Conservation (phyloP, 2,797 vertebrate genomes). For the Momotus momota region DNA sequence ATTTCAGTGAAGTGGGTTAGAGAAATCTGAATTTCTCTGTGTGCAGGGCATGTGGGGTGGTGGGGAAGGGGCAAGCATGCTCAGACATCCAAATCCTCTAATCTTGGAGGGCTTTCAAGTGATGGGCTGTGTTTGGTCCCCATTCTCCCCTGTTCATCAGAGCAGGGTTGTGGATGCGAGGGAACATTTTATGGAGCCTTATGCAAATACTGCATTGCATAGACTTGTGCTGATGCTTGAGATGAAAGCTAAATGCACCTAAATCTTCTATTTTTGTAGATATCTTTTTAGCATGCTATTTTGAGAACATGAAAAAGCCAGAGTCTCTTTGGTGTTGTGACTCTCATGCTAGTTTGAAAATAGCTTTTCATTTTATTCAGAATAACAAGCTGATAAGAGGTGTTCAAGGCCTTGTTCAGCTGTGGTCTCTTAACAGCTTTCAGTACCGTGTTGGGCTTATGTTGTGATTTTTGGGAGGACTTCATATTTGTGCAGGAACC, state of each 20-base stretch:
- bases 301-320: constrained; percentile 33
- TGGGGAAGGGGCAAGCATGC: background rate
- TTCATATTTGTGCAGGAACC: background rate
- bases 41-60: rapidly evolving
- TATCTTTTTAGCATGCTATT: background rate
- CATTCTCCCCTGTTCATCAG: background rate
- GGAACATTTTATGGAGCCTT: background rate
- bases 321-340: constrained; percentile 12
- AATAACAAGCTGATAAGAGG: background rate
- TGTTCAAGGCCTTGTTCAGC: background rate
- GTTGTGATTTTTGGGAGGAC: background rate
- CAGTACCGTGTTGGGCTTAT: background rate
- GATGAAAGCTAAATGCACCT: constrained; percentile 46
- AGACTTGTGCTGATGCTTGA: background rate
- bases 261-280: constrained; percentile 43
- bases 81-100: background rate
- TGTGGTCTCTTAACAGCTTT: background rate
- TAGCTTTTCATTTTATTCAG: background rate
- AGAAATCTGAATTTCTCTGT: background rate
- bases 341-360: constrained; percentile 25
- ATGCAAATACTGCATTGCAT: background rate
- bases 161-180: background rate
- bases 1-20: background rate
- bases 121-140: background rate
- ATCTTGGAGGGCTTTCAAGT: background rate